Evolutionary conservation across 1,140 invertebrate genomes (phyloP).

Genomic region (Scaptodrosophila lebanonensis): DNA sequence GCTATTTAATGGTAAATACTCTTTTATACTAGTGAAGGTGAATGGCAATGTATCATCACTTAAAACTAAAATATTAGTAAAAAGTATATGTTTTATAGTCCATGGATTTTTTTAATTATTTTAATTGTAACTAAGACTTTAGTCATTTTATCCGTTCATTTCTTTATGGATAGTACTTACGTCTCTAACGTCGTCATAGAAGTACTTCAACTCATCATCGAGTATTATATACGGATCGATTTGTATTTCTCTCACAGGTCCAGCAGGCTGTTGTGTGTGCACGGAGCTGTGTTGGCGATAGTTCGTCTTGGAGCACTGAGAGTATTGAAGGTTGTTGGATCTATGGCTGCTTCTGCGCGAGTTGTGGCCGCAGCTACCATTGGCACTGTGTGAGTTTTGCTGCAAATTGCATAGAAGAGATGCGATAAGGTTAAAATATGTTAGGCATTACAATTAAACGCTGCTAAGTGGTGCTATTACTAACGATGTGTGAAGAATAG

Average conservation of each 20-base stretch:
- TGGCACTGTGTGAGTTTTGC: constrained; percentile 40
- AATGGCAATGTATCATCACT: too few relatives aligned
- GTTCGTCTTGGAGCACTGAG: constrained; percentile 25
- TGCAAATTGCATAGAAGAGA: constrained; percentile 2
- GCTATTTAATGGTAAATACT: too few relatives aligned
- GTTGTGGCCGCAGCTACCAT: too few relatives aligned
- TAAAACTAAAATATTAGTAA: constrained; percentile 4
- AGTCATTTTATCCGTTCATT: too few relatives aligned
- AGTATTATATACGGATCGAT: constrained; percentile 91
- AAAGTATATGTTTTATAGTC: not conserved
- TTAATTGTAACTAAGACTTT: too few relatives aligned
- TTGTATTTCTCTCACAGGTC: constrained; percentile 86
- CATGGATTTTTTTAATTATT: constrained; percentile 1
- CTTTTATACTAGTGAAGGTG: too few relatives aligned
- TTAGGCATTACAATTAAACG: constrained; percentile 10
- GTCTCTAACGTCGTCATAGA: constrained; percentile 89
- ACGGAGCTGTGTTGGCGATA: constrained; percentile 79
- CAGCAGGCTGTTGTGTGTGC: constrained; percentile 83
- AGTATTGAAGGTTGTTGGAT: constrained; percentile 20
- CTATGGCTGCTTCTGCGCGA: constrained; percentile 18
- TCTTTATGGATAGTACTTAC: too few relatives aligned
- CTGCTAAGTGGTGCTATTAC: constrained; percentile 47
- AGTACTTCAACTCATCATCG: constrained; percentile 89
- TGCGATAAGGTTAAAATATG: constrained; percentile 20
- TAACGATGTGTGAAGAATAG: constrained; percentile 56